Base-by-base conservation (phyloP, 2,113 vertebrate genomes). In the Catagonus wagneri region DNA sequence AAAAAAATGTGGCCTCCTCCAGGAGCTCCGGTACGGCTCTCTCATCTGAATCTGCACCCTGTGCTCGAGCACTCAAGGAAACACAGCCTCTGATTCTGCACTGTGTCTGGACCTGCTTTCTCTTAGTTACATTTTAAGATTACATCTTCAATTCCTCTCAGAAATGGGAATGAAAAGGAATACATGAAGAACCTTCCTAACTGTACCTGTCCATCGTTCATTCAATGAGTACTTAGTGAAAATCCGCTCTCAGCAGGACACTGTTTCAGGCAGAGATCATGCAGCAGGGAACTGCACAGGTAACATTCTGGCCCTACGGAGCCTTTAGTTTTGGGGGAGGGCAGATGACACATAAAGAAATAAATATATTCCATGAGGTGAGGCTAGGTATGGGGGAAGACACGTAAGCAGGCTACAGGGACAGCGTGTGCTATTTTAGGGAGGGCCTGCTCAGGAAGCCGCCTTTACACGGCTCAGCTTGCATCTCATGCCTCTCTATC, bases 401-500 rank as follows among this genome's bases (percentile, higher is more conserved):
- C 66, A 78, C 76, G 29, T 4, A 88, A 91, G 66, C 85, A 13
- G 29, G 1, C 54, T 12, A n/a, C 69, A 68, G 11, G 27, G 71
- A 15, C 20, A 1, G 5, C 0, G 9, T 34, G 34, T 8, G 14
- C 61, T 81, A 0, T 32, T 83, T 50, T 29, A 27, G n/a, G 32
- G 54, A 32, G 1, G 29, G 34, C 20, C 71, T 23, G 29, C 17
- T 50, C 66, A 29, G 83, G 80, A 94, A n/a, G 25, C 32, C 27
- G 23, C 50, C 54, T 75, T 44, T 27, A 5, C 50, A 2, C 0
- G n/a, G 61, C 36, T 92, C 63, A 32, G 3, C 44, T 83, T 91
- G 83, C 39, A 14, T 66, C 29, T 66, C 36, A 27, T 16, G 11
- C 83, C 56, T 65, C 94, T 76, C 84, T 58, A 65, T 98, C 72